These are phyloP conservation scores for Polydrusus cervinus DNA, from an alignment of 2,888 invertebrate species.

Conservation along the genomic window DNA sequence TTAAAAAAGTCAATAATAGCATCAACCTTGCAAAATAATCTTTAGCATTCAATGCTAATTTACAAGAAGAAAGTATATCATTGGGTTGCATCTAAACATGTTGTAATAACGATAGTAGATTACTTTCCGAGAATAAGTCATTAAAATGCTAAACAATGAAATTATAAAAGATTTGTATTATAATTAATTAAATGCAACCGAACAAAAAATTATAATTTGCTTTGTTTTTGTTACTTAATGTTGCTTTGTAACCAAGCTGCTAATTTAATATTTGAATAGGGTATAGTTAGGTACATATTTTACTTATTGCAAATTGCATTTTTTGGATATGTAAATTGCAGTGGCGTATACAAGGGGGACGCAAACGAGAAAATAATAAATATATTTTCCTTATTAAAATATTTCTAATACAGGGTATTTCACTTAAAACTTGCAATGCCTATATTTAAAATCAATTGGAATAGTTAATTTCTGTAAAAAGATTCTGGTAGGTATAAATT, in stretches of 20 bases:
- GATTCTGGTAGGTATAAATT: no score
- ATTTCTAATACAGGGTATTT: no score
- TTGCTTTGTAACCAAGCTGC: constrained; percentile 12
- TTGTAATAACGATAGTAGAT: constrained; percentile 14
- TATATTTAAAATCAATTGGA: no score
- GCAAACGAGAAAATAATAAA: neutral
- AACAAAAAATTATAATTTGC: constrained; percentile 21
- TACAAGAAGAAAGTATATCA: constrained; percentile 20
- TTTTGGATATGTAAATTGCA: no score
- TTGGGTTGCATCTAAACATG: constrained; percentile 1
- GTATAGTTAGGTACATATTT: neutral
- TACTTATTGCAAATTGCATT: constrained; percentile 4
- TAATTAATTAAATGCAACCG: constrained; percentile 21
- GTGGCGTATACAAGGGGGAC: no score
- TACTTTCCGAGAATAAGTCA: constrained; percentile 3
- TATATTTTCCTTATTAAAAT: no score
- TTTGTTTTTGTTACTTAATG: constrained; percentile 19
- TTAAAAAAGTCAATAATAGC: neutral
- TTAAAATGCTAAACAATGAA: constrained; percentile 14
- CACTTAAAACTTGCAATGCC: no score
- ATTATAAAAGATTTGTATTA: constrained; percentile 9
- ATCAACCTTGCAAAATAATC: constrained; percentile 9
- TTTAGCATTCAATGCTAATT: constrained; percentile 5
- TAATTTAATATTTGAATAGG: constrained; percentile 15
- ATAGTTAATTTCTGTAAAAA: no score